Conservation (phyloP, 2,888 invertebrate genomes). For the Ectemnius continuus region DNA sequence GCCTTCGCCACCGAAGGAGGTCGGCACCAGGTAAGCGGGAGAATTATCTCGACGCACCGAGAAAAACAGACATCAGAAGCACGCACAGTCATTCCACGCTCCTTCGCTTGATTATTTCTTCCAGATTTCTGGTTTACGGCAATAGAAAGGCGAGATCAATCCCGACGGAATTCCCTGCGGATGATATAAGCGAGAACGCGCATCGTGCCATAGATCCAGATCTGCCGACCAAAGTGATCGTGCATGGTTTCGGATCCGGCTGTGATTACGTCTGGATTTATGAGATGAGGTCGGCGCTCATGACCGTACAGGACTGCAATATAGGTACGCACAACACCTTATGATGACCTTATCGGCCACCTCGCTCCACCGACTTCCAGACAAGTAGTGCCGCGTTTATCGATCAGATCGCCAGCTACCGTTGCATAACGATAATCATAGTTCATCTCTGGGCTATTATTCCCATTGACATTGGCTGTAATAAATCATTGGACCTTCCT, state of each 20-base stretch:
- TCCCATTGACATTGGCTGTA: neutral
- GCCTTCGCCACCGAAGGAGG: conserved; percentile 91
- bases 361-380: too few relatives aligned
- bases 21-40: conserved; percentile 86
- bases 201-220: conserved; percentile 75
- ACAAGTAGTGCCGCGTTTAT: too few relatives aligned
- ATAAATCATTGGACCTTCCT: conserved; percentile 10
- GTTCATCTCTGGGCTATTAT: neutral
- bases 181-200: conserved; percentile 72
- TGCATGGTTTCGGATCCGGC: conserved; percentile 95
- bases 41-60: neutral
- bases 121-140: conserved; percentile 75
- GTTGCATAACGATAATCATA: too few relatives aligned
- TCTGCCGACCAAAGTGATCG: conserved; percentile 87
- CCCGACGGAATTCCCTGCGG: conserved; percentile 75
- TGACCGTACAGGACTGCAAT: conserved; percentile 83
- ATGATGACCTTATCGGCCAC: neutral
- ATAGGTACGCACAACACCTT: conserved; percentile 63
- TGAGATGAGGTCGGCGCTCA: conserved; percentile 93
- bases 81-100: too few relatives aligned
- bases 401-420: too few relatives aligned
- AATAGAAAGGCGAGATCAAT: conserved; percentile 74
- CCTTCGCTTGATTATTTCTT: neutral
- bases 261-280: conserved; percentile 96
- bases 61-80: too few relatives aligned